Evolutionary conservation across 2,113 vertebrate species (phyloP).

Genomic region (Semnornis frantzii): DNA sequence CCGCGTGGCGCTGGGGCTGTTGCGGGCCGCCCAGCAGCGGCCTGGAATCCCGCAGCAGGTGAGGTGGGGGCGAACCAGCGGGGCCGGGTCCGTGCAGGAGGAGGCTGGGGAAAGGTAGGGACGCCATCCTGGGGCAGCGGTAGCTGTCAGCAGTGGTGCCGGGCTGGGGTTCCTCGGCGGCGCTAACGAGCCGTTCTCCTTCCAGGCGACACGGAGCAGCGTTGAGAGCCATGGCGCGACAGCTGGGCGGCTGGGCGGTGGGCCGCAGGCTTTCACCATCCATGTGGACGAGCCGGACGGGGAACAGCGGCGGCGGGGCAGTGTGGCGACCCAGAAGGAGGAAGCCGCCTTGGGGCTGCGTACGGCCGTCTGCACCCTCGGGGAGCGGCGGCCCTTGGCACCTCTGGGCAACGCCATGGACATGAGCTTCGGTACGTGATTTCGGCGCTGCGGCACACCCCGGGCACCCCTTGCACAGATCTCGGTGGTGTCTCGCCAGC

Average conservation of each 20-base stretch:
- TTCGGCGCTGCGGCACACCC: no score
- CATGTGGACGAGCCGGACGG: slow-evolving; percentile 88
- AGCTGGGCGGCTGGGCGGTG: slow-evolving; percentile 66
- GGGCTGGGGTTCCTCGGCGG: neutral
- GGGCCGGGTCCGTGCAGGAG: neutral
- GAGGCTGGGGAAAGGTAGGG: neutral
- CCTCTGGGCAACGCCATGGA: slow-evolving; percentile 85
- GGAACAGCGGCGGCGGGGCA: slow-evolving; percentile 64
- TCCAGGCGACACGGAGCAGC: slow-evolving; percentile 44
- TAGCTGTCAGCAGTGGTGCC: neutral
- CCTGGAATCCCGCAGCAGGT: slow-evolving; percentile 52
- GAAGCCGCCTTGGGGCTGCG: slow-evolving; percentile 70
- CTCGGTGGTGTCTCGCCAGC: no score
- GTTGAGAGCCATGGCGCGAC: slow-evolving; percentile 72
- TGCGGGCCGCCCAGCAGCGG: slow-evolving; percentile 76
- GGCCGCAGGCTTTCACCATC: slow-evolving; percentile 80
- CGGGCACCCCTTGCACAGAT: no score
- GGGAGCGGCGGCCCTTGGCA: slow-evolving; percentile 82
- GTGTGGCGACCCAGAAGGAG: slow-evolving; percentile 30
- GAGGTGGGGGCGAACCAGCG: neutral
- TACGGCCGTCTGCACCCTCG: slow-evolving; percentile 74
- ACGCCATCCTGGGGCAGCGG: neutral
- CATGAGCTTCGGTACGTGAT: slow-evolving; percentile 82
- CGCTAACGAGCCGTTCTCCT: neutral
- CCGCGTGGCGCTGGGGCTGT: slow-evolving; percentile 81